phyloP scores from a whole-genome alignment of 2,113 vertebrate species.

The Stegostoma tigrinum region DNA sequence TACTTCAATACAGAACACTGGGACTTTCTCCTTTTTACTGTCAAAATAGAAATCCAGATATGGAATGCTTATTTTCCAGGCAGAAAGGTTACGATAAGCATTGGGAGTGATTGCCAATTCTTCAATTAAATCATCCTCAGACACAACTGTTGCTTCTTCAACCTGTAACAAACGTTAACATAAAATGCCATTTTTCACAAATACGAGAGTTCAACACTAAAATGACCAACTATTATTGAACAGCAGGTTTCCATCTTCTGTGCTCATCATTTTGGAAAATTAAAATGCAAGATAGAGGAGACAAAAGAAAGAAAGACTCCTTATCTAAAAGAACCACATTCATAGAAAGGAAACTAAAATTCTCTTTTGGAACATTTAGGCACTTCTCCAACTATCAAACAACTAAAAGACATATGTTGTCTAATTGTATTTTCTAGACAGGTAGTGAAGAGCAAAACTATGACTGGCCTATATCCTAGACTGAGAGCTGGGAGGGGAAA shows the following conservation, averaged over 20 bases:
- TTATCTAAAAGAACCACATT: not conserved
- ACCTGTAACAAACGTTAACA: constrained; percentile 59
- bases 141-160: constrained; percentile 84
- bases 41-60: constrained; percentile 82
- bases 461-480: not conserved
- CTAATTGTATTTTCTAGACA: not conserved
- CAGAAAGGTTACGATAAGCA: constrained; percentile 73
- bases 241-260: not conserved
- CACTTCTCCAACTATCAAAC: not conserved
- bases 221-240: not conserved
- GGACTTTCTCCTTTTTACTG: constrained; percentile 78
- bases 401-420: not conserved
- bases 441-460: not conserved
- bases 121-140: constrained; percentile 83
- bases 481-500: not conserved
- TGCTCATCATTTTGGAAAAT: not conserved
- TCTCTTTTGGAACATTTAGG: not conserved
- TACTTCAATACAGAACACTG: constrained; percentile 90
- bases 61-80: constrained; percentile 82
- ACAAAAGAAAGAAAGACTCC: not conserved
- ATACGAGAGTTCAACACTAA: not conserved
- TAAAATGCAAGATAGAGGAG: not conserved
- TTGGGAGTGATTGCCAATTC: constrained; percentile 58
- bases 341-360: not conserved
- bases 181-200: not conserved